These are phyloP conservation scores for Drosophila nr. perissopoda DNA, from an alignment of 2,888 invertebrate species.

Conservation along the genomic window DNA sequence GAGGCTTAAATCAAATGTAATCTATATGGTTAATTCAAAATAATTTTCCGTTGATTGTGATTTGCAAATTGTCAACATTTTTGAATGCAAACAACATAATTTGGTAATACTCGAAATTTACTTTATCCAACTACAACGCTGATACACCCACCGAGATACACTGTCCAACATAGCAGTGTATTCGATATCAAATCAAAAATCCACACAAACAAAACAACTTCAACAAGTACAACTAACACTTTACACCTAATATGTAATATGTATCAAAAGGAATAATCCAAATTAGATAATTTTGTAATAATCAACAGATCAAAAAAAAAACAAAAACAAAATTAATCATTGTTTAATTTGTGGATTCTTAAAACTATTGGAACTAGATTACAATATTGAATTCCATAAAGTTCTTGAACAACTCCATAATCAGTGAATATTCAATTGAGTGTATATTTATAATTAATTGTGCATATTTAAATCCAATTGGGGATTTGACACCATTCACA, in stretches of 20 bases:
- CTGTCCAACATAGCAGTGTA: neutral
- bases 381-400: neutral
- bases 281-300: neutral
- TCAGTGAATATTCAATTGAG: conserved; percentile 17
- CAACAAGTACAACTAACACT: conserved; percentile 13
- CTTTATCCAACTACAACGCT: conserved; percentile 6
- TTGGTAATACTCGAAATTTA: neutral
- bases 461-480: conserved; percentile 26
- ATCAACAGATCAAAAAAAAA: neutral
- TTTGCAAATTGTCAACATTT: neutral
- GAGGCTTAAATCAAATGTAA: conserved; percentile 12
- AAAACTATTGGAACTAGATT: neutral
- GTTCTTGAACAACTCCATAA: neutral
- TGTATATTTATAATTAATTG: conserved; percentile 14
- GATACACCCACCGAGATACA: conserved; percentile 33
- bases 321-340: neutral
- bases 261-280: neutral
- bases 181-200: conserved; percentile 13
- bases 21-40: neutral
- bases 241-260: conserved; percentile 1
- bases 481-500: conserved; percentile 18
- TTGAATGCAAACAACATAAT: neutral
- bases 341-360: neutral
- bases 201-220: neutral
- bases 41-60: neutral